Evolutionary conservation across 2,797 vertebrate genomes (phyloP).

Genomic region (Trematomus bernacchii): DNA sequence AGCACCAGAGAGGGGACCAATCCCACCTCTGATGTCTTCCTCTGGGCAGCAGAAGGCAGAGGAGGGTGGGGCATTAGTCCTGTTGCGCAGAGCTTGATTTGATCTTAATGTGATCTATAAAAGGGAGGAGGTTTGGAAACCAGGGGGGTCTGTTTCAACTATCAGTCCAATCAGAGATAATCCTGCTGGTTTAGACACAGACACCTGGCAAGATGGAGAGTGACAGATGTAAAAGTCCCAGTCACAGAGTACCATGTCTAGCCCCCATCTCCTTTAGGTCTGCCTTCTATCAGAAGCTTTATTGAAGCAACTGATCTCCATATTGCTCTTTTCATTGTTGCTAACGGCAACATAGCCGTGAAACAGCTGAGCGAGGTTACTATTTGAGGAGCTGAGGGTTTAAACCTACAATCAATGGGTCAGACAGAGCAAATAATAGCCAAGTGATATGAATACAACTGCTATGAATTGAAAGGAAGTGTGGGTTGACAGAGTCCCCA

Average conservation of each 20-base stretch:
- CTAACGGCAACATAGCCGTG: slow-evolving; percentile 78
- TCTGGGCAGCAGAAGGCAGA: slow-evolving; percentile 96
- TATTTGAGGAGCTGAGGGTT: slow-evolving; percentile 78
- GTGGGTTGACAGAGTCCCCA: slow-evolving; percentile 75
- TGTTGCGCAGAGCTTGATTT: slow-evolving; percentile 85
- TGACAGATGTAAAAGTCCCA: slow-evolving; percentile 82
- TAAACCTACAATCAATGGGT: slow-evolving; percentile 82
- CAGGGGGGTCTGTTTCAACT: slow-evolving; percentile 82
- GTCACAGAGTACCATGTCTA: slow-evolving; percentile 60
- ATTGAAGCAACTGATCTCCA: slow-evolving; percentile 80
- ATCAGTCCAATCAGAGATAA: slow-evolving; percentile 85
- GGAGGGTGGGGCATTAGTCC: slow-evolving; percentile 93
- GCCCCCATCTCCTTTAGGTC: slow-evolving; percentile 59
- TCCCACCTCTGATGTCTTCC: slow-evolving; percentile 95
- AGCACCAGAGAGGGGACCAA: slow-evolving; percentile 89
- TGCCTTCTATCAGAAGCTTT: slow-evolving; percentile 72
- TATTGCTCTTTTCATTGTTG: slow-evolving; percentile 85
- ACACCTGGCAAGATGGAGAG: slow-evolving; percentile 82
- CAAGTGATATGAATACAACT: slow-evolving; percentile 86
- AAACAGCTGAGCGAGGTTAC: slow-evolving; percentile 82
- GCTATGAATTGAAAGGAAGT: slow-evolving; percentile 81
- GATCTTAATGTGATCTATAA: slow-evolving; percentile 83
- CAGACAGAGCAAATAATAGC: slow-evolving; percentile 82
- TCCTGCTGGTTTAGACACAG: slow-evolving; percentile 79
- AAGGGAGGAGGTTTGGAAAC: slow-evolving; percentile 71